Base-by-base conservation (phyloP, 1,140 invertebrate genomes). In the Scaptomyza hsui region DNA sequence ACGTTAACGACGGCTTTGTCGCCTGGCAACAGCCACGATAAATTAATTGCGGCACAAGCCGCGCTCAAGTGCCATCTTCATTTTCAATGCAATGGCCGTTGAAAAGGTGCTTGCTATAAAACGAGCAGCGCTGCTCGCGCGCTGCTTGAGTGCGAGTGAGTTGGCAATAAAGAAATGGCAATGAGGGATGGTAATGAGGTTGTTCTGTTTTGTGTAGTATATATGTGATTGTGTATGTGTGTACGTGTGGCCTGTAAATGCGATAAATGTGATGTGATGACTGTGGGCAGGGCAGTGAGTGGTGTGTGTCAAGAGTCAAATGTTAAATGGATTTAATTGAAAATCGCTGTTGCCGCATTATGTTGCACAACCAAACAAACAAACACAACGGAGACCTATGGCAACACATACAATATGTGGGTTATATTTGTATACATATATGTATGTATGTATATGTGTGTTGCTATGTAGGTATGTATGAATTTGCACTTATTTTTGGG, bases 401-500 rank as follows among this genome's bases (percentile, higher is more conserved):
- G 44, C 44, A 60, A 60, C 57, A 49, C 32, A 26, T 21, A 21
- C 29, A 29, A 24, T 53, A 69, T 53, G 53, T 61, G 18, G 65
- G 39, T 47, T 68, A 60, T 60, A 35, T 19, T 35, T 45, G 29
- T 52, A 10, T 13, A 49, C 39, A 56, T n/a, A 42, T 49, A 32
- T 44, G 21, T 53, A 15, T 53, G 15, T 37, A 2, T 48, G 47
- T 37, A n/a, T 64, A 29, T 42, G 32, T 53, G 6, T 64, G 26
- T 56, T 12, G 35, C 5, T 42, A 19, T 56, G 26, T 37, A 13
- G 48, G 48, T 61, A 7, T 61, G 32, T 61, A 48, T 65, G 59
- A 77, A 81, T 74, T 74, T 83, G 80, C 71, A 83, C 71, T 83
- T 85, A 86, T 85, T 85, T 69, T 71, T 65, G 68, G 68, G 81